Conservation (phyloP, 2,113 vertebrate species). For the Psilopsiagon aymara region DNA sequence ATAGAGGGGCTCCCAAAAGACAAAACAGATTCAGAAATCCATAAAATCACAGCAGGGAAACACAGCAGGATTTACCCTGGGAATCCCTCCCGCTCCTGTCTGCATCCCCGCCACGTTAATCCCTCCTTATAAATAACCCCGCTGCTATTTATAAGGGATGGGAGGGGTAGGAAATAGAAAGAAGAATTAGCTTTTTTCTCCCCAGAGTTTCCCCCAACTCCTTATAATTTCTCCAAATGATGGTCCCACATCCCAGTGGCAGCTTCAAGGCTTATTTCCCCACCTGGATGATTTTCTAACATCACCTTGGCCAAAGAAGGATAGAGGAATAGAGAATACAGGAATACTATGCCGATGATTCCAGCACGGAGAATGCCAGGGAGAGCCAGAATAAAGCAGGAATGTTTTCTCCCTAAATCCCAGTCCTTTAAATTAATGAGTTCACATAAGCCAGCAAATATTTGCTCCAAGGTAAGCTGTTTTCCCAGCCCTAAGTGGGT, state of each 20-base stretch:
- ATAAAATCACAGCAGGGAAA: background rate
- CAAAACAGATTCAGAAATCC: background rate
- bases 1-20: too few species aligned
- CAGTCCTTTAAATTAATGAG: background rate
- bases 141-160: background rate
- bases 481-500: background rate
- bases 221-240: background rate
- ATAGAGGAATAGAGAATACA: background rate
- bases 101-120: background rate
- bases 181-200: background rate
- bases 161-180: background rate
- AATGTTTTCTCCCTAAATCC: background rate
- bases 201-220: background rate
- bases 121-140: background rate
- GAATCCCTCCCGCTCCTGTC: background rate
- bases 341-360: background rate
- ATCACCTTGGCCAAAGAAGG: background rate
- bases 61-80: background rate
- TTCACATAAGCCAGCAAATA: background rate
- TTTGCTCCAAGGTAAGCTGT: background rate
- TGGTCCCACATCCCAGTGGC: rapidly evolving
- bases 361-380: rapidly evolving
- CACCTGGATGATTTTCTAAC: background rate
- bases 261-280: background rate
- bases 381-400: too few species aligned